Evolutionary conservation across 2,888 invertebrate genomes (phyloP).

Genomic region (Tipula unca): DNA sequence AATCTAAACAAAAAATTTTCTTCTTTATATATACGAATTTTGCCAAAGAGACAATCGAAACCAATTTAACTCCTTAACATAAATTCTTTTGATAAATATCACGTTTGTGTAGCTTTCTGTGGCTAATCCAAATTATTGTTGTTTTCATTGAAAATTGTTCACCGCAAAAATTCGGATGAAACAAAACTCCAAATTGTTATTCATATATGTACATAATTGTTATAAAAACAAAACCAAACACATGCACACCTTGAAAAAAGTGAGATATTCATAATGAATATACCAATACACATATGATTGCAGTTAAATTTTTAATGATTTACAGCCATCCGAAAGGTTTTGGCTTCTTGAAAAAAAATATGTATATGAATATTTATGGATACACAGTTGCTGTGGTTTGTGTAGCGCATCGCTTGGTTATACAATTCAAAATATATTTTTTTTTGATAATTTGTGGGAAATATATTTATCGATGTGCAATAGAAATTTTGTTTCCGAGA

Average conservation of each 20-base stretch:
- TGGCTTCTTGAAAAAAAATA: neutral
- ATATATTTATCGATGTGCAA: neutral
- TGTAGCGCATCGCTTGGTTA: neutral
- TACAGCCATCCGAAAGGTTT: neutral
- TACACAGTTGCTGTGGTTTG: neutral
- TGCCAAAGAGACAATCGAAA: neutral
- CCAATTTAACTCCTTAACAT: neutral
- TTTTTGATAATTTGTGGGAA: neutral
- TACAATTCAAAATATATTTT: neutral
- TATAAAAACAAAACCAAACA: neutral
- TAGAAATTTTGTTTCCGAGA: neutral
- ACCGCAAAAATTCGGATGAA: neutral
- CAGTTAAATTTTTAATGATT: neutral
- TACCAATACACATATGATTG: neutral
- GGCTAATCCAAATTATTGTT: neutral
- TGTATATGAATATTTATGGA: neutral
- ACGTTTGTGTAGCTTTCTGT: neutral
- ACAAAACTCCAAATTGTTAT: neutral
- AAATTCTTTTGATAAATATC: neutral
- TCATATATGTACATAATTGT: neutral
- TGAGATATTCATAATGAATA: neutral
- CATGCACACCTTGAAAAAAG: neutral
- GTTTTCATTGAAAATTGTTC: neutral
- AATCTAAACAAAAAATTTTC: neutral
- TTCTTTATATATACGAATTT: neutral